Base-by-base conservation (phyloP, 2,888 invertebrate species). In the Caenorhabditis plicata region DNA sequence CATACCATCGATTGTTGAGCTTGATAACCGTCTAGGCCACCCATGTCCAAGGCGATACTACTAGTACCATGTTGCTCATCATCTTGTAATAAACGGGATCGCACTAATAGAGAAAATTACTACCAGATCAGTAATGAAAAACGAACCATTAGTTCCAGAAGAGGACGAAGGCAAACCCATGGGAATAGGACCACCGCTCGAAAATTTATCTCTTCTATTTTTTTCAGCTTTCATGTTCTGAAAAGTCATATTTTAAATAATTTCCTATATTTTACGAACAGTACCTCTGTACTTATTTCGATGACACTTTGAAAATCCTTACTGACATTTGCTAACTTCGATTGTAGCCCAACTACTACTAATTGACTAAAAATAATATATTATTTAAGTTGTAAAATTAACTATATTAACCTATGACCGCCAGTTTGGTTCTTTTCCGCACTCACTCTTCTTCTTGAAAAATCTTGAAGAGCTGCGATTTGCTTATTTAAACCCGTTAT, bases 271-370 rank as follows among this genome's bases (percentile, higher is more conserved):
- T 26, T 19, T 20, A 32, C 42, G 5, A 3, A 31, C 72, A 68
- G 64, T 77, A 87, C 87, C 87, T 98, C 94, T 15, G 95, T 95
- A 76, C 96, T 86, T 19, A 95, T 91, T 87, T 98, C 96, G 51
- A 98, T 86, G 40, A 98, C 93, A 85, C 90, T 90, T 84, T 96
- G 95, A 82, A 98, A 98, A 80, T 94, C 91, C 66, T 90, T 92
- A 40, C 95, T 95, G 90, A 98, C 95, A 63, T 88, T 89, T 27
- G 95, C 96, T 71, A 98, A 85, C 82, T 93, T 90, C 1, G 95
- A 93, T 85, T 85, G 84, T 36, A 85, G 56, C 4, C 92, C 89
- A 58, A 93, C 86, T 8, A 94, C 93, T 64, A 94, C 91, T 81
- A 92, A 40, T 90, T 91, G 51, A 40, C 62, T 64, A n/a, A n/a